Percentiles rank a stretch among this genome's conserved stretches.
Evolutionary conservation across 1,140 invertebrate genomes (phyloP).

Genomic region (Lepidurus packardi): DNA sequence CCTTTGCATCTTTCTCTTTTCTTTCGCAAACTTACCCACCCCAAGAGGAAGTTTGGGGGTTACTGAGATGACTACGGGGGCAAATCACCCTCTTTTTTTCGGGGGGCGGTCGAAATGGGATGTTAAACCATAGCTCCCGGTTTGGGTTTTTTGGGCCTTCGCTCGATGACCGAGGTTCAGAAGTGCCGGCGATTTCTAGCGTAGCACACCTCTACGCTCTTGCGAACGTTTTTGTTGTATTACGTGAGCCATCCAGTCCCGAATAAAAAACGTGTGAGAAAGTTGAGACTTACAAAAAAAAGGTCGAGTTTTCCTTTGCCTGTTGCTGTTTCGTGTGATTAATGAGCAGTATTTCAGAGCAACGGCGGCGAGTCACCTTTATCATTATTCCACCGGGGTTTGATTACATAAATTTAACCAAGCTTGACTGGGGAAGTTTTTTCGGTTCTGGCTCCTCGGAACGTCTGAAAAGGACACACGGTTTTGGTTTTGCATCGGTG

Average conservation of each 20-base stretch:
- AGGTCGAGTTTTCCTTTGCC: background rate
- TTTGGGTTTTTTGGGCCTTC: slow-evolving; percentile 14
- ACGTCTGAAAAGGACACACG: background rate
- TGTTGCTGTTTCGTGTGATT: background rate
- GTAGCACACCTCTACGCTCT: background rate
- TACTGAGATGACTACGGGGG: slow-evolving; percentile 13
- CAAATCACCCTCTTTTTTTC: slow-evolving; percentile 18
- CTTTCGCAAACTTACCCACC: slow-evolving; percentile 19
- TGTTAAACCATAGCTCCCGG: slow-evolving; percentile 17
- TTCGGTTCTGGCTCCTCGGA: background rate
- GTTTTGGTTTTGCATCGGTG: background rate
- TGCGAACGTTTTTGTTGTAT: background rate
- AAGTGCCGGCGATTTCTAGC: slow-evolving; percentile 1
- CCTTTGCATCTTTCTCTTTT: slow-evolving; percentile 10
- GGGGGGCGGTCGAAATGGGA: background rate
- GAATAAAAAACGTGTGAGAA: background rate
- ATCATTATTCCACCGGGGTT: background rate
- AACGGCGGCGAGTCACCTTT: background rate
- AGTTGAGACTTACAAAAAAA: background rate
- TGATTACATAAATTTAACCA: background rate
- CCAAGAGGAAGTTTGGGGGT: background rate
- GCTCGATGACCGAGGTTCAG: slow-evolving; percentile 4
- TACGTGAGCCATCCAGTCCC: background rate
- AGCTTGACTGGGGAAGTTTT: background rate
- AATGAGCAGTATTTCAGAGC: background rate